Conservation (phyloP, 1,140 invertebrate species). For the Drosophila nannoptera region DNA sequence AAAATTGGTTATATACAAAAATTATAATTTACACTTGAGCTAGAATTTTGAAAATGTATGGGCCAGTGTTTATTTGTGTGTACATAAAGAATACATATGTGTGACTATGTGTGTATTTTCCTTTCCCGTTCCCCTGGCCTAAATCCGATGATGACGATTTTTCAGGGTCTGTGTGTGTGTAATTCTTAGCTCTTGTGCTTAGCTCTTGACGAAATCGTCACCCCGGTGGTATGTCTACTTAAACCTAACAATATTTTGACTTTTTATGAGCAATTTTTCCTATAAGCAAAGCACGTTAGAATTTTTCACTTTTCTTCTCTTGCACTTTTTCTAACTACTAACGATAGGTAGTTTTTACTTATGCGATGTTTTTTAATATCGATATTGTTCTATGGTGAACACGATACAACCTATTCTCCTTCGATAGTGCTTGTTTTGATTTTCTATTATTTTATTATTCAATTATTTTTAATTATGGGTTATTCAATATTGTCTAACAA, state of each 20-base stretch:
- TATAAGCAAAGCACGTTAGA: constrained; percentile 45
- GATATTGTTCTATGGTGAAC: not conserved
- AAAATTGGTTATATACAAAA: constrained; percentile 33
- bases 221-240: constrained; percentile 42
- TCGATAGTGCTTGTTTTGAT: constrained; percentile 1
- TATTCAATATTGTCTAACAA: too few species aligned
- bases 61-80: constrained; percentile 6
- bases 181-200: constrained; percentile 5
- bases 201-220: constrained; percentile 26
- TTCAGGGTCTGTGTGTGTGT: constrained; percentile 18
- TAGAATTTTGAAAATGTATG: constrained; percentile 3
- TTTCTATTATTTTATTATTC: not conserved
- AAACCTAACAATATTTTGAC: constrained; percentile 51
- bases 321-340: constrained; percentile 39
- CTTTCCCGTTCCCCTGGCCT: constrained; percentile 18
- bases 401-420: not conserved
- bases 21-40: constrained; percentile 22
- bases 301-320: constrained; percentile 29
- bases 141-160: constrained; percentile 43
- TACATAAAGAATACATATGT: constrained; percentile 9
- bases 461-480: not conserved
- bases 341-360: constrained; percentile 10
- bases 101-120: constrained; percentile 24
- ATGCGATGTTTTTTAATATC: constrained; percentile 2
- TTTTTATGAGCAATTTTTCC: constrained; percentile 31